Conservation (phyloP, 2,888 invertebrate species). For the Eurytoma californica region DNA sequence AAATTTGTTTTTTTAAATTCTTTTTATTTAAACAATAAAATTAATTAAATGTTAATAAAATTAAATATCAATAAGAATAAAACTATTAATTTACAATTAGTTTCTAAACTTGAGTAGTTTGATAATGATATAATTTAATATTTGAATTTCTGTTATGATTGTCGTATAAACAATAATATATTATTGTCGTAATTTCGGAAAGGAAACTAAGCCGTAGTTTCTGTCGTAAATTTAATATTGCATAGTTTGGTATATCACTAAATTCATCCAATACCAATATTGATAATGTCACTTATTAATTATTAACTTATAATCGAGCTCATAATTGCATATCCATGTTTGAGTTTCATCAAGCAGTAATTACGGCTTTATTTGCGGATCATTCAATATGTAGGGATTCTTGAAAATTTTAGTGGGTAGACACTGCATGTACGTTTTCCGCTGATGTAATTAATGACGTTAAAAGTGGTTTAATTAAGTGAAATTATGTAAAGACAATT, state of each 20-base stretch:
- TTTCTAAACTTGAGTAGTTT: no score
- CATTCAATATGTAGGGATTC: not conserved
- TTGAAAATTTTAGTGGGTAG: not conserved
- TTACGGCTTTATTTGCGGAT: not conserved
- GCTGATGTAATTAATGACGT: not conserved
- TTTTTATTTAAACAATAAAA: no score
- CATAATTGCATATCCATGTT: conserved; percentile 5
- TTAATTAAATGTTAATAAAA: no score
- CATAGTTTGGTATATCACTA: not conserved
- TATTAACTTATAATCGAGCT: conserved; percentile 24
- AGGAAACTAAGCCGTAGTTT: no score
- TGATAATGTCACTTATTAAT: conserved; percentile 12
- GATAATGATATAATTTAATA: no score
- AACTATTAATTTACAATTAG: no score
- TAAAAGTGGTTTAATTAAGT: not conserved
- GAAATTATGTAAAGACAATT: not conserved
- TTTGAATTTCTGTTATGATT: no score
- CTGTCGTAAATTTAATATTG: not conserved
- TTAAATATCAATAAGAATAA: no score
- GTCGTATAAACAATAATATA: no score
- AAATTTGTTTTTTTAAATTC: no score
- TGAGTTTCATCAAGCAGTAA: conserved; percentile 11
- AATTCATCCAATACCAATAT: conserved; percentile 20
- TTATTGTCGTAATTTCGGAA: no score
- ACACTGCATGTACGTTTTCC: not conserved